These are phyloP conservation scores for Athene noctua DNA, from an alignment of 2,113 vertebrate genomes.

Conservation along the genomic window DNA sequence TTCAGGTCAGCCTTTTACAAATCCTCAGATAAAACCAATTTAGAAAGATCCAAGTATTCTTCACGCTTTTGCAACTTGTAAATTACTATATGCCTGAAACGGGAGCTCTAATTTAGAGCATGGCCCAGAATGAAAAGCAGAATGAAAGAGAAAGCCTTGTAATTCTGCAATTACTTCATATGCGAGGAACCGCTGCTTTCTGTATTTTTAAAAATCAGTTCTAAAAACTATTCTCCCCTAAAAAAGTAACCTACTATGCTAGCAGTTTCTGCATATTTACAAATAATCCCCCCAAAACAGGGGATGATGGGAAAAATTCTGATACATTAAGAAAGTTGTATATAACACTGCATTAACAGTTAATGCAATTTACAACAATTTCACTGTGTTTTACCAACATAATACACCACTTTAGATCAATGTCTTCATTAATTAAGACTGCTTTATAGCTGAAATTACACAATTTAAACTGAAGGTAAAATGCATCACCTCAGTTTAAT, in stretches of 20 bases:
- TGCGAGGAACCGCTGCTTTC: neutral
- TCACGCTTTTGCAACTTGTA: neutral
- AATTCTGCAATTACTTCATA: neutral
- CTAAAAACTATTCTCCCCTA: neutral
- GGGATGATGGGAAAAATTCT: neutral
- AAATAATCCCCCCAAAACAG: conserved; percentile 35
- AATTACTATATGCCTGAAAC: neutral
- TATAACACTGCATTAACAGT: conserved; percentile 29
- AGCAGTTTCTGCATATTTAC: neutral
- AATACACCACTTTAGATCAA: neutral
- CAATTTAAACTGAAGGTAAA: conserved; percentile 13
- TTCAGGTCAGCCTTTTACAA: neutral
- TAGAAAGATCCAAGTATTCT: neutral
- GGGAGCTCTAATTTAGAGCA: conserved; percentile 63
- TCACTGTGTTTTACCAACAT: conserved; percentile 11
- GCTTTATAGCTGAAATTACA: conserved; percentile 5
- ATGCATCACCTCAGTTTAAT: conserved; percentile 84
- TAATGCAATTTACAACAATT: conserved; percentile 46
- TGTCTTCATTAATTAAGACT: conserved; percentile 14
- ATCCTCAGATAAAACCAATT: neutral
- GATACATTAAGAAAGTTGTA: neutral
- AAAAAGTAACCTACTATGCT: neutral
- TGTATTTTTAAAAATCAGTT: neutral
- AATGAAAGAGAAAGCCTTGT: neutral
- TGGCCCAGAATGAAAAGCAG: neutral